Base-by-base conservation (phyloP, 2,113 vertebrate genomes). In the Oryzias curvinotus region DNA sequence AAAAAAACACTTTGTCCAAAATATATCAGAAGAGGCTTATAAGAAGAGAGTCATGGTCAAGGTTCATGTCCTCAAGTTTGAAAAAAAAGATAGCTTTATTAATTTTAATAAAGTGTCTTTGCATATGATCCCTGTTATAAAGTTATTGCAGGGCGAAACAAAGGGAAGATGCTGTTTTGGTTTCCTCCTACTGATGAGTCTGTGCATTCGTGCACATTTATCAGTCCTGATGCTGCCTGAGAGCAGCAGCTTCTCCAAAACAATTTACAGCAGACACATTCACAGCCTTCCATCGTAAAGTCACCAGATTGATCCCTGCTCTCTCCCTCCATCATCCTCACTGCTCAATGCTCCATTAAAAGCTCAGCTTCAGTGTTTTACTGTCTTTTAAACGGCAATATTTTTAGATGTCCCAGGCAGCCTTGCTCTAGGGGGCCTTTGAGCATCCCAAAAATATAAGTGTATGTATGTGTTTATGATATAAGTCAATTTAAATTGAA, bases 191-290 rank as follows among this genome's bases (percentile, higher is more conserved):
- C 36, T 12, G 36, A 36, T 36, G 36, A 12, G 36, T 36, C 2
- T 65, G 60, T 50, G 26, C 52, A 59, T 77, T 60, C 26, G 68
- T 45, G 56, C 8, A 25, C 62, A 85, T 83, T 80, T 77, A 84
- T 81, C 64, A 68, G 28, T 76, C 58, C 68, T 51, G 68, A 58
- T 63, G 68, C 71, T 57, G 61, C 41, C 49, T 49, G 70, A 79
- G 68, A 80, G 73, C 67, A 13, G 67, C 62, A 70, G 77, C 85
- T 84, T 82, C 82, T 84, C 82, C 71, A 81, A 84, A 85, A 85
- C 85, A 83, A 85, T 87, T 84, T 80, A 80, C 81, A 78, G 44
- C 74, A 55, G 74, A 85, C 81, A 82, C 73, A 62, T 87, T 87
- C 82, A 87, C 85, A 62, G 78, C 73, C 56, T 46, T 52, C 48